Base-by-base conservation (phyloP, 1,140 invertebrate species). In the Aporrectodea caliginosa region DNA sequence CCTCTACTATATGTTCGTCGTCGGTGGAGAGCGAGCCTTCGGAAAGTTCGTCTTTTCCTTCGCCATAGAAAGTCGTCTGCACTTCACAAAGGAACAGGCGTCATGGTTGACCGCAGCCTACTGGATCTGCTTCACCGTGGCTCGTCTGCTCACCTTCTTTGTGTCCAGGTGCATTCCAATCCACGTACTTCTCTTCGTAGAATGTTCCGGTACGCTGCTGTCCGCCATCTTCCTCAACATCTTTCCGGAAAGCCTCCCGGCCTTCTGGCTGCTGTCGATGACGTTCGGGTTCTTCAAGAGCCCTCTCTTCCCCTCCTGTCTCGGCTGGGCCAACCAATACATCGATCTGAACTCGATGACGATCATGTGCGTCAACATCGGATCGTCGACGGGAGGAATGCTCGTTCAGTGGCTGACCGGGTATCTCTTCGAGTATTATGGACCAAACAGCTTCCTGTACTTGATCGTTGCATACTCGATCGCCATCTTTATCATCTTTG, bases 31-130 rank as follows among this genome's bases (percentile, higher is more conserved):
- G 35, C 72, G 84, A 6, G 77, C 83, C 2, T 80, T 80, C 16
- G 82, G 83, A 14, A 85, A 84, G 73, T 85, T 84, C 35, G 79
- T 85, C 29, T 79, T 81, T n/a, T 80, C 80, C n/a, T 84, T 80
- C 69, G 79, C 83, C 12, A 83, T 83, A 16, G 82, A 83, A 58
- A 31, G 72, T 58, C 78, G 82, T n/a, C 35, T 81, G 31, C 70
- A 80, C 1, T 81, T 85, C 69, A 78, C 75, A 27, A 79, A 80
- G 1, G 81, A 79, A 31, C 79, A 82, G 0, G 84, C 81, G 14
- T 82, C 83, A 0, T 78, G 81, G 31, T 72, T 85, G 29, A 83
- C 83, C 72, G 82, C 83, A 12, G 75, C 79, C 2, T 85, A 83
- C 68, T 85, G 84, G 84, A 83, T 83, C 2, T 80, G 81, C 78